phyloP scores from a whole-genome alignment of 1,140 invertebrate genomes.

The Brachionus rotundiformis region DNA sequence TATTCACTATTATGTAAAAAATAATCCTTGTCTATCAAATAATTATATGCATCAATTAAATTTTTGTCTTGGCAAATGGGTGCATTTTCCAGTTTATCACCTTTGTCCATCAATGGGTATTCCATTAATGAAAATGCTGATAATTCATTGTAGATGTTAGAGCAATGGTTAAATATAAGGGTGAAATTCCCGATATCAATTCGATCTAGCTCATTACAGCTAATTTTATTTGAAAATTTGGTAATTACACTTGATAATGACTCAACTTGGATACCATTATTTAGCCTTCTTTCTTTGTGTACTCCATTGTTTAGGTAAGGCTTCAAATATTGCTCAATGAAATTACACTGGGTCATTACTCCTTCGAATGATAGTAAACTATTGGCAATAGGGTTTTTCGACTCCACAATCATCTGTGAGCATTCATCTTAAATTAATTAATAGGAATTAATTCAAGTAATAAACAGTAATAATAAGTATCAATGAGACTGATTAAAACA shows the following conservation, averaged over 20 bases:
- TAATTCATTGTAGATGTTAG: background rate
- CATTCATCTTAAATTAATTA: conserved; percentile 15
- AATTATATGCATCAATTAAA: conserved; percentile 36
- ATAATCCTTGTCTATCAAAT: conserved; percentile 36
- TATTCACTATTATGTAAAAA: background rate
- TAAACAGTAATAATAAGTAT: too few relatives aligned
- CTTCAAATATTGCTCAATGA: conserved; percentile 47
- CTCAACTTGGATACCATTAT: conserved; percentile 23
- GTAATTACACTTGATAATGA: conserved; percentile 41
- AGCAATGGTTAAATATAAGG: conserved; percentile 26
- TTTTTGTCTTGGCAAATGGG: conserved; percentile 11
- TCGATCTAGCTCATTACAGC: conserved; percentile 8
- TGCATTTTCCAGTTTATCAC: background rate
- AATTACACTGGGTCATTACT: conserved; percentile 22
- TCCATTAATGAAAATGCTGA: background rate
- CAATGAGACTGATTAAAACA: too few relatives aligned
- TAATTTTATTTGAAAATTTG: conserved; percentile 45
- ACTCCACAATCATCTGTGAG: conserved; percentile 42
- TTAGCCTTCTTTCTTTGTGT: background rate
- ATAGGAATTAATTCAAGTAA: too few relatives aligned
- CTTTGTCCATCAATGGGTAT: background rate
- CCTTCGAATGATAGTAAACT: conserved; percentile 40
- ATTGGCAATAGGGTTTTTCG: background rate
- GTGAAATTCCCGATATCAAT: conserved; percentile 48
- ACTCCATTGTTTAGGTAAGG: background rate